A percentile compares a stretch with the other conserved stretches of the same genome.
Conservation (phyloP, 2,113 vertebrate species). For the Pachycephala philippinensis region DNA sequence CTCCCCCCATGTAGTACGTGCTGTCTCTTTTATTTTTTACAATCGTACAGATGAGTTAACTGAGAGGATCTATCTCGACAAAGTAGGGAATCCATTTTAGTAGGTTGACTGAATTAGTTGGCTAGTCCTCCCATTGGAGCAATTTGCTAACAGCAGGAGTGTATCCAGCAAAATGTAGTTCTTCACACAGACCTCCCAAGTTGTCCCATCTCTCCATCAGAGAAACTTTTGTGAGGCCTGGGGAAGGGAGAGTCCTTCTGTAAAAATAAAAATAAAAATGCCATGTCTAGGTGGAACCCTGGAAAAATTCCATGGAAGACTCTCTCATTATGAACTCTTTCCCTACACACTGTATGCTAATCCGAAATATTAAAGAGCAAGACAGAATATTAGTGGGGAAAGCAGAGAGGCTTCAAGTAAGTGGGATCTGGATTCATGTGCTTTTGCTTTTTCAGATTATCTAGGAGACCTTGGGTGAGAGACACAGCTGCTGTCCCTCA, state of each 20-base stretch:
- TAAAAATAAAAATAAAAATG: constrained; percentile 58
- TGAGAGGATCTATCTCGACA: constrained; percentile 3
- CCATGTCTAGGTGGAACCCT: constrained; percentile 56
- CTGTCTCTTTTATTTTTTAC: background rate
- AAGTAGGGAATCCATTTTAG: constrained; percentile 40
- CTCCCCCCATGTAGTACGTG: background rate
- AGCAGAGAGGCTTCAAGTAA: background rate
- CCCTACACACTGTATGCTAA: background rate
- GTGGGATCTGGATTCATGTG: background rate
- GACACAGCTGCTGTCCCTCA: background rate
- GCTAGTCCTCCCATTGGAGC: constrained; percentile 57
- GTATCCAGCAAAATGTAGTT: constrained; percentile 52
- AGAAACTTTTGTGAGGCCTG: constrained; percentile 37
- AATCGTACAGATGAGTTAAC: background rate
- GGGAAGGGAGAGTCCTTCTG: constrained; percentile 52
- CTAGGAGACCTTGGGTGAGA: background rate
- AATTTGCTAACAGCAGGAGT: constrained; percentile 59
- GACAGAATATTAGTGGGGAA: background rate
- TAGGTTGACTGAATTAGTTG: constrained; percentile 39
- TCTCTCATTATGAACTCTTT: constrained; percentile 23
- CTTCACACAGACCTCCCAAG: constrained; percentile 64
- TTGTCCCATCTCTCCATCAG: constrained; percentile 59
- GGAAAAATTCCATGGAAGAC: constrained; percentile 49
- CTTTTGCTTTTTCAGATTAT: background rate
- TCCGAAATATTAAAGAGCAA: background rate